A percentile compares a stretch with the other conserved stretches of the same genome.
Evolutionary conservation across 1,140 invertebrate species (phyloP).

Genomic region (Andricus grossulariae): DNA sequence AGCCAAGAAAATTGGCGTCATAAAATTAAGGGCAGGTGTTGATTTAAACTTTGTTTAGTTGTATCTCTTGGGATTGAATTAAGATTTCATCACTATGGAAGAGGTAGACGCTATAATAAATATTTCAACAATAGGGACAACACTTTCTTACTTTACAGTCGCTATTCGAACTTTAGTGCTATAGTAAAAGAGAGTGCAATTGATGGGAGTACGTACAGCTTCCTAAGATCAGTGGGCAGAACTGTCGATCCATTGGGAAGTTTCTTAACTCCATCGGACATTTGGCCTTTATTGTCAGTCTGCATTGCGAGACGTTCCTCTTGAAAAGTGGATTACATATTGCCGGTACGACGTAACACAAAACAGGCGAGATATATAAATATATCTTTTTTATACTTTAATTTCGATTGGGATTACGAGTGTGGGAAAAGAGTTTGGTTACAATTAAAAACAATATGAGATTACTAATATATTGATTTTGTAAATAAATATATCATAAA

Average conservation of each 20-base stretch:
- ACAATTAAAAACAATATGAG: too few relatives aligned
- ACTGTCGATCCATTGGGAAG: constrained; percentile 97
- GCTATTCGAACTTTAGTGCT: background rate
- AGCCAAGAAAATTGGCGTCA: background rate
- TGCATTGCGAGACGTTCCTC: constrained; percentile 73
- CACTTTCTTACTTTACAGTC: background rate
- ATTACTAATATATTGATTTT: too few relatives aligned
- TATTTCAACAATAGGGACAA: constrained; percentile 4
- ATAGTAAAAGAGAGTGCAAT: background rate
- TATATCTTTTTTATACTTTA: background rate
- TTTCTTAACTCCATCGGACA: constrained; percentile 97
- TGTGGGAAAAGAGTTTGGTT: too few relatives aligned
- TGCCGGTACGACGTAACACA: constrained; percentile 46
- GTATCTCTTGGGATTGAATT: constrained; percentile 1
- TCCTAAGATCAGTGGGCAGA: constrained; percentile 93
- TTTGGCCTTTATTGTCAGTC: constrained; percentile 97
- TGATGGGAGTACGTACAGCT: constrained; percentile 87
- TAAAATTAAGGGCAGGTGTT: constrained; percentile 10
- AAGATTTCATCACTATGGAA: background rate
- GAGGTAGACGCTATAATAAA: background rate
- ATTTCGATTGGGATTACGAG: background rate
- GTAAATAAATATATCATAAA: background rate
- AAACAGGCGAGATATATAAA: constrained; percentile 24
- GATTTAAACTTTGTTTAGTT: constrained; percentile 9
- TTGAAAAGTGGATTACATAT: constrained; percentile 61